Evolutionary conservation across 2,797 vertebrate species (phyloP), one percentile per base, ranked within the genome.

Genomic region (Spinus olivaceus): DNA sequence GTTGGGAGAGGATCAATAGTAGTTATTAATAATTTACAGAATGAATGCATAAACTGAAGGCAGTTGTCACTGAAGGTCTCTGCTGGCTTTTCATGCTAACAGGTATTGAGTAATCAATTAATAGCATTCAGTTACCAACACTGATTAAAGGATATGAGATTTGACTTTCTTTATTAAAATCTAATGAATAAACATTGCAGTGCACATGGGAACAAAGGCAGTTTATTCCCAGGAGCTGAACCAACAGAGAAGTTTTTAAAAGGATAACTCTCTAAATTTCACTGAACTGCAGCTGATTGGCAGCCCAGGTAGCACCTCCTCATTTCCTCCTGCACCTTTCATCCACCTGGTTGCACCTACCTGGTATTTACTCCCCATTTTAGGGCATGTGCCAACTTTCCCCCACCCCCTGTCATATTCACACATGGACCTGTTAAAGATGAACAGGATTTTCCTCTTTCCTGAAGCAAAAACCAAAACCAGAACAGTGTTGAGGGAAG

Each of bases 11-110:
- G 32, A 73, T 88, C 83, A 81, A 81, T 44, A 60, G 22, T 2
- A 81, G 35, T 61, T 77, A 82, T 78, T 88, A 94, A 92, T 81
- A 91, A 90, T 90, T 90, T 70, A 94, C 37, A 71, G 67, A 82
- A 61, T 0, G 1, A 86, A 84, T 61, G 82, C 35, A 32, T 63
- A 33, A 77, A n/a, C 67, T 64, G 41, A 80, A 82, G 42, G n/a
- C 10, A 60, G 41, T 3, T 82, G 32, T 49, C 92, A 63, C 27
- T 73, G 25, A 32, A 66, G 54, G 42, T 57, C 84, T 91, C 76
- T 54, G 51, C 39, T 59, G 59, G n/a, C 33, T 90, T 90, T 78
- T 69, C 57, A 89, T 2, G 6, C 39, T 86, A 82, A 83, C 21
- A 47, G 61, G 14, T 89, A 94, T 27, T 63, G 61, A 69, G 57